Evolutionary conservation across 2,797 vertebrate species (phyloP), one percentile per base, ranked within the genome.

Genomic region (Hydrophis major): DNA sequence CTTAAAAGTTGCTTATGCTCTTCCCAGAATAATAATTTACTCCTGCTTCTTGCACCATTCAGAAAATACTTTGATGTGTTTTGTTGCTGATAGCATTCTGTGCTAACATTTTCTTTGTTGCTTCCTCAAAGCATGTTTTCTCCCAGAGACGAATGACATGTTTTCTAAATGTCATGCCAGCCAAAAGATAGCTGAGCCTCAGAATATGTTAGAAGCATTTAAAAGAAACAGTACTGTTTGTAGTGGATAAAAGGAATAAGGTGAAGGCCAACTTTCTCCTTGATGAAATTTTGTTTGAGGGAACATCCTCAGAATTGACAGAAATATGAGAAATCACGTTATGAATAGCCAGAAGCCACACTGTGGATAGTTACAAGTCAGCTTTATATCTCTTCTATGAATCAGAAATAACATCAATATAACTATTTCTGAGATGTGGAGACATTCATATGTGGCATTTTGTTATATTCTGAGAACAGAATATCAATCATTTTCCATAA

Each of bases 111-210:
- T 93, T 89, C 93, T 93, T 61, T n/a, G 63, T 89, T 59, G 83
- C 32, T 42, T 89, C 50, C 74, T 59, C 47, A 89, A 89, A 89
- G 91, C 25, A 10, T 87, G 78, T 87, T 94, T 55, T 89, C 74
- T 47, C 61, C 92, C 87, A 91, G 55, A 92, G 90, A 90, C 37
- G 11, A 92, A 55, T 59, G 94, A 53, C 61, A 87, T 20, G 18
- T 92, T 94, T 95, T 95, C 86, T 90, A 86, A 87, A 89, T 91
- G 90, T 93, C 87, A 92, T 86, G 47, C 66, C 61, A 89, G 69
- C 83, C 50, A 53, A 90, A 93, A 78, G 90, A 92, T 74, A 93
- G 91, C 89, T 86, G 28, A 93, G 88, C 27, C 32, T 61, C 86
- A 69, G 78, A 87, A 92, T 94, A 90, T 28, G 37, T 91, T 93